Evolutionary conservation across 2,113 vertebrate genomes (phyloP).

Genomic region (Chinchilla lanigera): DNA sequence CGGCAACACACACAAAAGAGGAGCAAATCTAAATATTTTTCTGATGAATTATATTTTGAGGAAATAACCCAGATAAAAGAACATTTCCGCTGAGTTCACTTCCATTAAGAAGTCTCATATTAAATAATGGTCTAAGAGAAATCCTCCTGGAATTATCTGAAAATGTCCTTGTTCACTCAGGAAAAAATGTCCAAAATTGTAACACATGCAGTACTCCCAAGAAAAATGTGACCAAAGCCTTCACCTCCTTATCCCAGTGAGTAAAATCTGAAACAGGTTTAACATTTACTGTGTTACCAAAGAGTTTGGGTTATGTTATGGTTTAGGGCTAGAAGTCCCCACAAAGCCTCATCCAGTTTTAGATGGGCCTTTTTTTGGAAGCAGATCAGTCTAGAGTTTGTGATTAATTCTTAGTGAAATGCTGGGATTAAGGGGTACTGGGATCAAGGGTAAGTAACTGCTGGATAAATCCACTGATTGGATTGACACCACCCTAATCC

Average conservation of each 20-base stretch:
- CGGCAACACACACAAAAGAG: not conserved
- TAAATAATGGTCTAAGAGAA: not conserved
- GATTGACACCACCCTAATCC: not conserved
- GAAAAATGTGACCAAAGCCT: not conserved
- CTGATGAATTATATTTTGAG: slow-evolving; percentile 11
- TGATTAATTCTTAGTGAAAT: not conserved
- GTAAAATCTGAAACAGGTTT: not conserved
- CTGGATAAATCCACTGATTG: not conserved
- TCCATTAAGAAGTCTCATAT: slow-evolving; percentile 38
- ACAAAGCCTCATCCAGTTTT: not conserved
- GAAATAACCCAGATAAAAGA: not conserved
- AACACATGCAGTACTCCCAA: not conserved
- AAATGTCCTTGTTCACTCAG: not conserved
- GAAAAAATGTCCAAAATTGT: not conserved
- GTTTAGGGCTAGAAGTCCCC: not conserved
- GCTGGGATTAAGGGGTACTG: no score
- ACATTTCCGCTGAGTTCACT: not conserved
- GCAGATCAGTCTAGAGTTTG: not conserved
- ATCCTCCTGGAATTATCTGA: not conserved
- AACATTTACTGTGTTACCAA: not conserved
- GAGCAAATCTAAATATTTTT: not conserved
- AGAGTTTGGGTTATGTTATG: not conserved
- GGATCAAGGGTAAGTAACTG: not conserved
- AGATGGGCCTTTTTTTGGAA: not conserved
- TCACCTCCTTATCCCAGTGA: not conserved